Base-by-base conservation (phyloP, 2,113 vertebrate species). In the Gadus macrocephalus region DNA sequence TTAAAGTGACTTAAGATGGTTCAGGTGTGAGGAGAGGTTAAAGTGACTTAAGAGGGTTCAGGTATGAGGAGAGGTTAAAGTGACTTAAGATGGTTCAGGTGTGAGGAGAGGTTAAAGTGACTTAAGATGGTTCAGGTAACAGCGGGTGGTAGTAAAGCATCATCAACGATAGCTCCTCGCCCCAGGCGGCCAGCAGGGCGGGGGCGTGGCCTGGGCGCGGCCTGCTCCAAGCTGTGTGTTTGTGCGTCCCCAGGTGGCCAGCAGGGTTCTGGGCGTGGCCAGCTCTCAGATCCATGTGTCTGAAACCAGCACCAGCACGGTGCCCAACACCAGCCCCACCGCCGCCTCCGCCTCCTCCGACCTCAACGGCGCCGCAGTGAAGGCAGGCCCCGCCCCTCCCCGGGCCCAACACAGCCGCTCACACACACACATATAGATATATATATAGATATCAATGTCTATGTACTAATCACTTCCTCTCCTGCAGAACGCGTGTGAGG, bases 231-330 rank as follows among this genome's bases (percentile, higher is more conserved):
- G 28, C 9, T 19, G 63, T 31, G 20, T 42, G 6, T 67, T 20
- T 7, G 25, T 58, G 15, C 67, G 62, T 90, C 53, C 67, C 1
- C 87, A 99, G 97, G 93, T 98, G 65, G 96, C 97, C 78, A 95
- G 96, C 88, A 91, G 80, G 62, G 86, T 89, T 49, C 88, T 99
- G 78, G 93, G 90, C 49, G 89, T 99, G 25, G 89, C 95, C 28
- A 89, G 68, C 28, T 93, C 94, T 65, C 94, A 93, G 87, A 95
- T 99, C 68, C 85, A 93, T 80, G 95, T 98, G 87, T 93, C 93
- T 1, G 97, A 99, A 90, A 98, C 96, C 0, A 96, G 96, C 90
- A 98, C 97, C n/a, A 95, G 90, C 78, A 97, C 95, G 0, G 96
- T 99, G 7, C 94, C 97, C 58, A 99, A 99, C 62, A 89, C 95